Evolutionary conservation across 2,888 invertebrate species (phyloP).

Genomic region (Stegana nigrithorax): DNA sequence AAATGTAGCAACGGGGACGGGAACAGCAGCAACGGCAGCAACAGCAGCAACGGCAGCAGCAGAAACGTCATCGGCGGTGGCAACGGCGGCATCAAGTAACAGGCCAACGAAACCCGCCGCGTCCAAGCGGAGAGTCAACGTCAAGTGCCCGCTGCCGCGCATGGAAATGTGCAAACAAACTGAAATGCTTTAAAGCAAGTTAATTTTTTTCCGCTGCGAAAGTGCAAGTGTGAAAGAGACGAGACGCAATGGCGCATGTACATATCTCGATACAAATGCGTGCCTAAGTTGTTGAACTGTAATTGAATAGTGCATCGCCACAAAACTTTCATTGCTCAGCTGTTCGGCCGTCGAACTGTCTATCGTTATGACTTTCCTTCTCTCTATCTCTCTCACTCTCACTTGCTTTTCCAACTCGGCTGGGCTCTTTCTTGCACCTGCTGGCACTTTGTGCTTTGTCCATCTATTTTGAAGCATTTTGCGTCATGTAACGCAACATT

Average conservation of each 20-base stretch:
- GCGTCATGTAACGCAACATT: background rate
- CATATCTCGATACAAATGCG: conserved; percentile 1
- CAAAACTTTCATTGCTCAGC: background rate
- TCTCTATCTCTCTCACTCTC: no score
- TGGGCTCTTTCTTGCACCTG: no score
- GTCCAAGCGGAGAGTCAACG: no score
- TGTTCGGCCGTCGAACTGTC: background rate
- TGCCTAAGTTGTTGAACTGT: conserved; percentile 9
- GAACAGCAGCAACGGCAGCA: conserved; percentile 13
- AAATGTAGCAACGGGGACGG: conserved; percentile 26
- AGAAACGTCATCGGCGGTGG: background rate
- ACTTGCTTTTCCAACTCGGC: no score
- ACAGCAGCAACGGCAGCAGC: conserved; percentile 1
- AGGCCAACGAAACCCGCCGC: background rate
- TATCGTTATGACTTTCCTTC: no score
- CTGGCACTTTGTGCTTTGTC: no score
- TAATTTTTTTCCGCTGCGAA: no score
- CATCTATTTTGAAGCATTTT: background rate
- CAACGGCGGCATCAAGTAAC: background rate
- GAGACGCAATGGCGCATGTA: no score
- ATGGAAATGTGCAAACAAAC: background rate
- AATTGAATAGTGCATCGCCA: conserved; percentile 6
- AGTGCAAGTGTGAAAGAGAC: no score
- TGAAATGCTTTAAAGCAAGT: no score
- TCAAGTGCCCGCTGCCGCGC: no score